phyloP scores from a whole-genome alignment of 2,888 invertebrate species.

The Celastrina argiolus region DNA sequence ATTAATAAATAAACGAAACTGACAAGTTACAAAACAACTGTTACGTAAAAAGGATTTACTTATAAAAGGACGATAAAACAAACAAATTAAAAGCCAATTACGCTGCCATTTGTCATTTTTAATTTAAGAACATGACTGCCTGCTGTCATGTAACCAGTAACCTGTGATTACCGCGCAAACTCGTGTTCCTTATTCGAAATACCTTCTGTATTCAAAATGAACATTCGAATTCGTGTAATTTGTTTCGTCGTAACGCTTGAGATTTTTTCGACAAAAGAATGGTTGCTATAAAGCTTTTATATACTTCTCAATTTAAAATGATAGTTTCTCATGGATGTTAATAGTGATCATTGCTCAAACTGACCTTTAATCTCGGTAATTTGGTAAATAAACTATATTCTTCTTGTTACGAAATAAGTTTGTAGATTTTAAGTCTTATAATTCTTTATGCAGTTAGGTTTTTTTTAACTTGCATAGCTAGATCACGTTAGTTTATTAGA shows the following conservation, averaged over 20 bases:
- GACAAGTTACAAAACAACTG: background rate
- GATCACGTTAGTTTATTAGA: no score
- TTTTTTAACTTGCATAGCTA: no score
- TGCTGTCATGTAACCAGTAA: slow-evolving; percentile 9
- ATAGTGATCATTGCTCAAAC: background rate
- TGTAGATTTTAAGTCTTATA: background rate
- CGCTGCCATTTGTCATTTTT: slow-evolving; percentile 49
- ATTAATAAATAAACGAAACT: no score
- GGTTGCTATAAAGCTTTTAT: background rate
- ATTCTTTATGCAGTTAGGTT: no score
- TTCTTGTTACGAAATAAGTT: background rate
- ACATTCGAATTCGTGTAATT: slow-evolving; percentile 9
- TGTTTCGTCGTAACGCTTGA: slow-evolving; percentile 13
- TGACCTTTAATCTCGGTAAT: background rate
- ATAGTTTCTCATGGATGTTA: background rate
- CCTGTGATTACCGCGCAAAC: slow-evolving; percentile 24
- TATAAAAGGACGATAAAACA: slow-evolving; percentile 21
- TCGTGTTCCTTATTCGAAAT: background rate
- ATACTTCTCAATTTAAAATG: background rate
- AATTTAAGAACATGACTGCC: slow-evolving; percentile 36
- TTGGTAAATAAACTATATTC: background rate
- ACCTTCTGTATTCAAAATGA: slow-evolving; percentile 8
- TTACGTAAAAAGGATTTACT: background rate
- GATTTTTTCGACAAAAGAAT: slow-evolving; percentile 17
- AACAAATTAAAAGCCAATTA: slow-evolving; percentile 44